Evolutionary conservation across 2,888 invertebrate genomes (phyloP), one percentile per base, ranked within the genome.

Genomic region (Euphydryas editha): DNA sequence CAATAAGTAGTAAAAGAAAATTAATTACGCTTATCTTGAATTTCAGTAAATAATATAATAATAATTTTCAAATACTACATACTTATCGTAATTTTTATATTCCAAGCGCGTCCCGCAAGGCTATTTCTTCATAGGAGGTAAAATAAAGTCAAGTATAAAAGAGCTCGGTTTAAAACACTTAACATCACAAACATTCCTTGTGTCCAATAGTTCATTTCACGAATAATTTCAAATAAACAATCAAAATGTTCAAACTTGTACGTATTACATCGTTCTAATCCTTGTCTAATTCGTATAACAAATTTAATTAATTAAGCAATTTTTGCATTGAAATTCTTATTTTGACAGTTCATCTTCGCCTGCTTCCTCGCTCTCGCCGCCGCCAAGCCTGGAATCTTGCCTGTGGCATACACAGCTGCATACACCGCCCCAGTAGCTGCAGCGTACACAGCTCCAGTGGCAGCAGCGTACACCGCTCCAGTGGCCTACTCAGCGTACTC

Each of bases 341-440:
- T 66, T 76, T 86, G 79, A 7, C 79, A 94, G 94, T 80, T 86
- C 70, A 73, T 87, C 69, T 82, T 94, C 80, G 84, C 89, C 58
- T 93, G 92, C 76, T 80, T 94, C 75, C 73, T 94, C 83, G 93
- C 91, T 36, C 74, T 90, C 67, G 93, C 89, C 56, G 84, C 86
- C 51, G 93, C 93, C 62, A 88, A 89, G 75, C 92, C 93, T 46
- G 81, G 78, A 44, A 67, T 85, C 47, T 73, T 84, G 75, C 88
- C 86, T 51, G 77, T 86, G 54, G 85, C 81, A 11, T 78, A 90
- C 65, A 76, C 77, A 11, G 84, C 81, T 20, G 85, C 81, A 11
- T 78, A 90, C 65, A 76, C 77, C 15, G 84, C 81, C 20, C 74
- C 73, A 2, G 55, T 76, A 8, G 75, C 77, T 13, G 74, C 75